These are phyloP conservation scores for Sebastiscus albofasciatus DNA, from an alignment of 2,797 vertebrate species.

Conservation along the genomic window DNA sequence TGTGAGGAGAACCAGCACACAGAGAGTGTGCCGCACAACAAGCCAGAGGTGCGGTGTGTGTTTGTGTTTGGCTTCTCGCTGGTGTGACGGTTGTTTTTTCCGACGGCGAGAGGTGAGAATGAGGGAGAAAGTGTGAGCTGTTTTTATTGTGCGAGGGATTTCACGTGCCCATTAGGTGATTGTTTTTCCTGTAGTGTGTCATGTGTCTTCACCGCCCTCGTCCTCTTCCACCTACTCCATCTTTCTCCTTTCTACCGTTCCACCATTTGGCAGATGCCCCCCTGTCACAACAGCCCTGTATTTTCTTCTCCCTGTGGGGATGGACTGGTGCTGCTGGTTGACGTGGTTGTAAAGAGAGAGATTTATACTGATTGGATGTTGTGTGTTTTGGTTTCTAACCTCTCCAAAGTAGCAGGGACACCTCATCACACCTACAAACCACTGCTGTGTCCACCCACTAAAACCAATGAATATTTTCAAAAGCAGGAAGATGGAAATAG, in stretches of 20 bases:
- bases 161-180: conserved; percentile 69
- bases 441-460: conserved; percentile 18
- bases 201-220: conserved; percentile 21
- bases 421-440: conserved; percentile 44
- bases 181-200: conserved; percentile 44
- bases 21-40: neutral
- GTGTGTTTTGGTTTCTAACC: conserved; percentile 74
- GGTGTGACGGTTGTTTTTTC: conserved; percentile 14
- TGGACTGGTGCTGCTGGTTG: conserved; percentile 59
- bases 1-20: conserved; percentile 18
- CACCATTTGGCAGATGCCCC: conserved; percentile 59
- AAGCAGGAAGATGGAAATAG: neutral
- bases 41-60: conserved; percentile 11
- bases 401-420: conserved; percentile 51
- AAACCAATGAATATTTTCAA: conserved; percentile 14
- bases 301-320: conserved; percentile 8
- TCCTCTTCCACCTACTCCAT: conserved; percentile 22
- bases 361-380: conserved; percentile 78
- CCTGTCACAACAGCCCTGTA: conserved; percentile 37
- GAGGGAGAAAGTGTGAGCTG: conserved; percentile 26
- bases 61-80: conserved; percentile 9
- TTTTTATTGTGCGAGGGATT: conserved; percentile 47
- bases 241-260: conserved; percentile 39
- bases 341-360: conserved; percentile 65
- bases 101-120: conserved; percentile 38